Evolutionary conservation across 2,797 vertebrate species (phyloP), one percentile per base, ranked within the genome.

Genomic region (Prionace glauca): DNA sequence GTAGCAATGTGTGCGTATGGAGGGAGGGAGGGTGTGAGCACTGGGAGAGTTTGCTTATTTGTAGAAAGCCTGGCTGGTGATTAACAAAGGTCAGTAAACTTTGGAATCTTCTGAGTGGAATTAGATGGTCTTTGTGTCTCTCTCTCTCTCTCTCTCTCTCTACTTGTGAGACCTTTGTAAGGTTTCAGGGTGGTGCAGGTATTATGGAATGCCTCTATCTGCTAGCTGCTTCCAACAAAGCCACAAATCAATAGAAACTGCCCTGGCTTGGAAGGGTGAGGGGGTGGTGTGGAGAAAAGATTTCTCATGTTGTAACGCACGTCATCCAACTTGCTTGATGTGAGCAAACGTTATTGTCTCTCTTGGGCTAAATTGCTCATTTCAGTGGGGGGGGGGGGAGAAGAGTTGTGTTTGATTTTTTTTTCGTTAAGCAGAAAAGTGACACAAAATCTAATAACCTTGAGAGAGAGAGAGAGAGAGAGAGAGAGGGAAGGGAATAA

Each of bases 61-160:
- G 98, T 98, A 98, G 98, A 98, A 98, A 98, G 98, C 98, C 98
- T 98, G 98, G 98, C 98, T 99, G 98, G 98, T 99, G 98, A 99
- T 99, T 99, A 99, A 99, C 99, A 99, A 99, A 98, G 98, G 98
- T 98, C 98, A 98, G 98, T 99, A 99, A 99, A 99, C 99, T 99
- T 99, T 99, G 99, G 98, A 99, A 99, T 99, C 98, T 98, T 97
- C 98, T 98, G 98, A 98, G 97, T 96, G 97, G 97, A 97, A 97
- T 98, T 97, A 96, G 98, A 98, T 98, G 98, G 98, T 98, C 98
- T 98, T 98, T 99, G 98, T 62, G 9, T 90, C 29, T 62, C 45
- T 62, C 20, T 90, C 29, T 62, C 45, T 87, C 24, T 90, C 87
- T n/a, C 87, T 90, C 56, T 90, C 29, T 90, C 87, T 90, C 98